Evolutionary conservation across 1,140 invertebrate species (phyloP), one percentile per base, ranked within the genome.

Genomic region (Chionoecetes opilio): DNA sequence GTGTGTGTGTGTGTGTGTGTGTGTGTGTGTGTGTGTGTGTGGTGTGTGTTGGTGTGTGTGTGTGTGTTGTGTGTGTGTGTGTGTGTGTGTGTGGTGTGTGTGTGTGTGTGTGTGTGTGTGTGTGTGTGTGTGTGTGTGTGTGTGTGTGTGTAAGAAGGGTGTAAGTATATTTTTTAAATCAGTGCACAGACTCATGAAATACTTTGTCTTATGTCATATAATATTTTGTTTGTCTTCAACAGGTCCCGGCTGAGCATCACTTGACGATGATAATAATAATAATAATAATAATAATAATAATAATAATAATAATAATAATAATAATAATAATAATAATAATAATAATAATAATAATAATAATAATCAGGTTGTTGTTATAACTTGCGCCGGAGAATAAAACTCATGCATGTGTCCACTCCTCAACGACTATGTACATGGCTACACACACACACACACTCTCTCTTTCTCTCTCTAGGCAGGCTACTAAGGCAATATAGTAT

Each of bases 71-170:
- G 82, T 84, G 82, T 84, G 82, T 85, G 82, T 85, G 82, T 85
- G 82, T 85, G 82, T 85, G 82, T 85, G 82, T 85, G 82, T 85
- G 82, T 85, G 82, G 82, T 85, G 82, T 85, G 82, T 85, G 82
- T 87, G 85, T 87, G 85, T 87, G 85, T 87, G 85, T 87, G 85
- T 87, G 85, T 87, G 85, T 87, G 85, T 87, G 85, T 87, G 85
- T 87, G 85, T 87, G 85, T 87, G 85, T 87, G 85, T 87, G 85
- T 87, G 85, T 87, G 85, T 87, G 85, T 87, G 85, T 87, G 85
- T 87, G 85, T 87, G 85, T 87, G 85, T 87, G 85, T 87, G 84
- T 87, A 38, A 14, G 85, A 26, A 38, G 11, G 85, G 37, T 87
- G 85, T 37, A 29, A 6, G 82, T 84, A 26, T 29, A 26, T 17